Conservation (phyloP, 2,797 vertebrate genomes). For the Tadarida brasiliensis region DNA sequence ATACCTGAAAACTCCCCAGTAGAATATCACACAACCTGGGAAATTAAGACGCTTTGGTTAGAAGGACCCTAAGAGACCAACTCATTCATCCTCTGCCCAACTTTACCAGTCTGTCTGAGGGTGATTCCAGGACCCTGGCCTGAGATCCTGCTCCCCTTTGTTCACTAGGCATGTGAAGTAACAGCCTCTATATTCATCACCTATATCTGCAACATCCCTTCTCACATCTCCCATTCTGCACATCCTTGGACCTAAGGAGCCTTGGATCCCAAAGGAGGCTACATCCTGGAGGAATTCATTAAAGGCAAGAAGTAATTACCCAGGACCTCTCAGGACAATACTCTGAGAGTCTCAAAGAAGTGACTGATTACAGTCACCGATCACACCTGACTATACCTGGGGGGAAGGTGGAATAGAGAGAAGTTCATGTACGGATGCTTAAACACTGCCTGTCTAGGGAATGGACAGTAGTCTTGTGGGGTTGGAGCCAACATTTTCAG, state of each 20-base stretch:
- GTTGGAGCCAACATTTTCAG: not conserved
- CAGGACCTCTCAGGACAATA: not conserved
- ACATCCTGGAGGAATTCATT: conserved; percentile 65
- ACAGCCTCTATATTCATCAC: not conserved
- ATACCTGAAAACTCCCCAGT: not conserved
- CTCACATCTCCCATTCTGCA: not conserved
- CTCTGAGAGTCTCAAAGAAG: not conserved
- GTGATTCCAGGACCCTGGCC: not conserved
- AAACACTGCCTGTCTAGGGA: not conserved
- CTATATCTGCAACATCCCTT: not conserved
- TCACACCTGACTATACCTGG: not conserved
- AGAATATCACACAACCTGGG: not conserved
- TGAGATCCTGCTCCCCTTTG: not conserved
- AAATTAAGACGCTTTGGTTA: not conserved
- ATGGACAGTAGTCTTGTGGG: not conserved
- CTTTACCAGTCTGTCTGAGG: not conserved
- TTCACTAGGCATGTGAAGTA: not conserved
- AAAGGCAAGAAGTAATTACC: conserved; percentile 57
- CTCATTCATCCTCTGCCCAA: not conserved
- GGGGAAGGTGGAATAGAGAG: not conserved
- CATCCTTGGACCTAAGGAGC: not conserved
- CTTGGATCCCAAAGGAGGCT: conserved; percentile 22
- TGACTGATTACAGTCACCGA: not conserved
- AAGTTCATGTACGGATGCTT: not conserved
- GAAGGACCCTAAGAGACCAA: not conserved